Conservation (phyloP, 2,113 vertebrate species). For the Dicerorhinus sumatrensis region DNA sequence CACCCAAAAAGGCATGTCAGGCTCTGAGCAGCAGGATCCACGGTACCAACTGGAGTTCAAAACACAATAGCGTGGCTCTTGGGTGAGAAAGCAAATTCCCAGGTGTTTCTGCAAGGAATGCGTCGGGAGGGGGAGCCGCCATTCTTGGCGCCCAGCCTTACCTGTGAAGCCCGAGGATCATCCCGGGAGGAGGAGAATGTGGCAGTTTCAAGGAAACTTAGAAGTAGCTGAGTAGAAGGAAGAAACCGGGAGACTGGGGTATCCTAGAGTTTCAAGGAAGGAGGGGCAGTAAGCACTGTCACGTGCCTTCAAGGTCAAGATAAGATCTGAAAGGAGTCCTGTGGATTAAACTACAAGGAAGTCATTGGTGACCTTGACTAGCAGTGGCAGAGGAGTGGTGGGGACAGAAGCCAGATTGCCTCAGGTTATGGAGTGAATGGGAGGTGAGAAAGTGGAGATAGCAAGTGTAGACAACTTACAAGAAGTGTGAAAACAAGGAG, state of each 20-base stretch:
- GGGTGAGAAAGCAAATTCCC: conserved; percentile 69
- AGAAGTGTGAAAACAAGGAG: conserved; percentile 52
- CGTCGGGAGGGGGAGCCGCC: not conserved
- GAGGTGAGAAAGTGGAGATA: conserved; percentile 68
- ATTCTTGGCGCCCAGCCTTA: not conserved
- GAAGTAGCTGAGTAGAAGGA: not conserved
- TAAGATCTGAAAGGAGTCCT: conserved; percentile 69
- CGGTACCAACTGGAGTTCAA: conserved; percentile 30
- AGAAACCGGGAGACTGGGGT: not conserved
- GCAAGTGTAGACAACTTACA: conserved; percentile 44
- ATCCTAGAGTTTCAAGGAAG: not conserved
- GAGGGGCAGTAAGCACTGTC: not conserved
- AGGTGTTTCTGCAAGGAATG: conserved; percentile 71
- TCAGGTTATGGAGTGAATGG: conserved; percentile 9
- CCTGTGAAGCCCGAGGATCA: not conserved
- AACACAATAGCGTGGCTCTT: conserved; percentile 23
- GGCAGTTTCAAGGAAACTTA: not conserved
- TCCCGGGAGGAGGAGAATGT: not conserved
- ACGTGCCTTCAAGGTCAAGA: conserved; percentile 67
- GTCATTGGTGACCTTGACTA: conserved; percentile 71
- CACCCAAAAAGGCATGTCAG: conserved; percentile 23
- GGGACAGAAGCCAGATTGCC: conserved; percentile 67
- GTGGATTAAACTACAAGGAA: conserved; percentile 56
- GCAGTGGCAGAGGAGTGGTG: not conserved
- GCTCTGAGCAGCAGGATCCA: conserved; percentile 56